phyloP scores from a whole-genome alignment of 2,888 invertebrate species.

The Zaprionus bogoriensis region DNA sequence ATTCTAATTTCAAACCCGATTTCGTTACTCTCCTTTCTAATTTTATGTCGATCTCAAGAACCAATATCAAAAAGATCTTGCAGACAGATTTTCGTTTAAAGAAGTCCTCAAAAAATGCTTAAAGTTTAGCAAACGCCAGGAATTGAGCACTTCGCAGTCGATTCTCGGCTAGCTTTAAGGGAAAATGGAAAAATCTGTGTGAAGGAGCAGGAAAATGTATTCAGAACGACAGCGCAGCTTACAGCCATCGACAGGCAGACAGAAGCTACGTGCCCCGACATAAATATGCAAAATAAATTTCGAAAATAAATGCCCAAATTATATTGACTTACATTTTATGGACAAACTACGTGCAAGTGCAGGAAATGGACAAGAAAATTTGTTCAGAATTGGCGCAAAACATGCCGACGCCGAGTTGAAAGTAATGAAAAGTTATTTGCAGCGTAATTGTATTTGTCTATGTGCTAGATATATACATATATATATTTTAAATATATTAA shows the following conservation, averaged over 20 bases:
- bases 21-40: too few species aligned
- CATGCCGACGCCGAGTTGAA: neutral
- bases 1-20: too few species aligned
- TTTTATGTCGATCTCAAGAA: too few species aligned
- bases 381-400: constrained; percentile 4
- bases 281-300: constrained; percentile 29
- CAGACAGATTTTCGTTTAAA: too few species aligned
- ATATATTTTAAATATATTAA: too few species aligned
- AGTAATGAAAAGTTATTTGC: neutral
- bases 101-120: too few species aligned
- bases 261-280: constrained; percentile 22
- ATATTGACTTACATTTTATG: constrained; percentile 31
- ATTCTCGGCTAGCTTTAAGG: neutral
- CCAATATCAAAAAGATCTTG: too few species aligned
- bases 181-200: neutral
- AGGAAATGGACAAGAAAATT: constrained; percentile 11
- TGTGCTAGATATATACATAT: neutral
- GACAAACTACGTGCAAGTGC: constrained; percentile 31
- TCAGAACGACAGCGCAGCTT: too few species aligned
- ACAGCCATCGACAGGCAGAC: neutral
- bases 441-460: neutral
- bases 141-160: too few species aligned
- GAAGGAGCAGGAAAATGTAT: neutral
- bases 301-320: constrained; percentile 26
- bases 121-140: too few species aligned